phyloP scores from a whole-genome alignment of 2,888 invertebrate species.

The Hemicrepidius hirtus region DNA sequence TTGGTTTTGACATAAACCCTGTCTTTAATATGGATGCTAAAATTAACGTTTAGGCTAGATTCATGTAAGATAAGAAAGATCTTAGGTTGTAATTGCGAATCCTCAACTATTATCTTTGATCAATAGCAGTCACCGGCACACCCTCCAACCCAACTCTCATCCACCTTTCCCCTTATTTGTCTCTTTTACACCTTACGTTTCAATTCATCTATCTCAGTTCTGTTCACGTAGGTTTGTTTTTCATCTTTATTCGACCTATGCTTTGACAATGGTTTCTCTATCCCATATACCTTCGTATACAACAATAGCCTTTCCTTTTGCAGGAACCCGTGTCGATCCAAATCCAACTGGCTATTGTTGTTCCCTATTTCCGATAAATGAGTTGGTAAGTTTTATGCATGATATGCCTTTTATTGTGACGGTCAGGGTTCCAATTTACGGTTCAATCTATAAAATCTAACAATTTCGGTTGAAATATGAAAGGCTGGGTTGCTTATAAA shows the following conservation, averaged over 20 bases:
- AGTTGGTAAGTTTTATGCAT: slow-evolving; percentile 46
- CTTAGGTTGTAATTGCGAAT: slow-evolving; percentile 46
- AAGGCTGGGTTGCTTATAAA: neutral
- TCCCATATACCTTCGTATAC: slow-evolving; percentile 22
- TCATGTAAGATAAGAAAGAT: slow-evolving; percentile 40
- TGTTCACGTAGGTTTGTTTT: slow-evolving; percentile 21
- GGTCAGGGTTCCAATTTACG: slow-evolving; percentile 36
- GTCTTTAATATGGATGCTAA: neutral
- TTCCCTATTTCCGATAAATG: slow-evolving; percentile 49
- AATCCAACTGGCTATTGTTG: slow-evolving; percentile 45
- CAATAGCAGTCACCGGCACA: slow-evolving; percentile 48
- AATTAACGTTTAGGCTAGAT: slow-evolving; percentile 20
- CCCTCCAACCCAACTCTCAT: slow-evolving; percentile 37
- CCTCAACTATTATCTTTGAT: slow-evolving; percentile 46
- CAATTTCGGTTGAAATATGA: slow-evolving; percentile 3
- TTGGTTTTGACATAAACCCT: neutral
- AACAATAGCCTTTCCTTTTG: slow-evolving; percentile 34
- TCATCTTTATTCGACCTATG: slow-evolving; percentile 32
- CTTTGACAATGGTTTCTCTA: slow-evolving; percentile 6
- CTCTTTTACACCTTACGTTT: slow-evolving; percentile 38
- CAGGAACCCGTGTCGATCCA: slow-evolving; percentile 40
- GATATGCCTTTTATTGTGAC: slow-evolving; percentile 44
- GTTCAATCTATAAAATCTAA: slow-evolving; percentile 4
- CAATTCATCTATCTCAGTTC: slow-evolving; percentile 16
- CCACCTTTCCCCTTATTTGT: slow-evolving; percentile 24